A percentile compares a stretch with the other conserved stretches of the same genome.
Evolutionary conservation across 2,797 vertebrate genomes (phyloP).

Genomic region (Eurystomus glaucurus): DNA sequence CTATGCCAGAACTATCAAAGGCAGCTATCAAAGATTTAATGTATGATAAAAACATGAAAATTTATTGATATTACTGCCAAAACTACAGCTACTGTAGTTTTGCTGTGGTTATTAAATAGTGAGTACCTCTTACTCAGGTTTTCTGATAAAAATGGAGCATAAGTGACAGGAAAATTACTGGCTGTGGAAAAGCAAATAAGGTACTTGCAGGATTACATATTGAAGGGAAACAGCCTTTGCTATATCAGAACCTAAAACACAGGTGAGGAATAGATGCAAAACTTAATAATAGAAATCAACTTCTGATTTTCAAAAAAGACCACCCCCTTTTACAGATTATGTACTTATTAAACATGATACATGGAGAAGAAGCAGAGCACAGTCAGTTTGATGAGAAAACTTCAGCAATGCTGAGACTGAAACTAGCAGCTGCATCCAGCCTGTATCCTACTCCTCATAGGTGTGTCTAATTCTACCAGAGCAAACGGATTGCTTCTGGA

Average conservation of each 20-base stretch:
- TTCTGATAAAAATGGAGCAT: not conserved
- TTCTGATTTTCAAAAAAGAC: not conserved
- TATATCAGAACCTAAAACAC: not conserved
- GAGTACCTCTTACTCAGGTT: not conserved
- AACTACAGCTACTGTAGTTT: not conserved
- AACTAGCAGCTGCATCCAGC: not conserved
- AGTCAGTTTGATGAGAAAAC: not conserved
- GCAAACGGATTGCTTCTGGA: not conserved
- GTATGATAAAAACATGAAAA: not conserved
- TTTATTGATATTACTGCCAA: not conserved
- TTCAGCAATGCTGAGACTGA: not conserved
- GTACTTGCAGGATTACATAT: not conserved
- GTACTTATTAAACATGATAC: not conserved
- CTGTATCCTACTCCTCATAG: not conserved
- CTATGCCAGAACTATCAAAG: not conserved
- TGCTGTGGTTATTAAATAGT: not conserved
- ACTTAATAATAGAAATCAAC: not conserved
- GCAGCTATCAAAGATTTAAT: not conserved
- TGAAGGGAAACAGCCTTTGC: not conserved
- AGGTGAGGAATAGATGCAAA: not conserved
- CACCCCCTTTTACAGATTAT: not conserved
- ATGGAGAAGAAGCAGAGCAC: not conserved
- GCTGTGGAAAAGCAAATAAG: not conserved
- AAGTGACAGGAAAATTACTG: not conserved
- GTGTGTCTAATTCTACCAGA: not conserved